Evolutionary conservation across 2,888 invertebrate genomes (phyloP).

Genomic region (Thumatha senex): DNA sequence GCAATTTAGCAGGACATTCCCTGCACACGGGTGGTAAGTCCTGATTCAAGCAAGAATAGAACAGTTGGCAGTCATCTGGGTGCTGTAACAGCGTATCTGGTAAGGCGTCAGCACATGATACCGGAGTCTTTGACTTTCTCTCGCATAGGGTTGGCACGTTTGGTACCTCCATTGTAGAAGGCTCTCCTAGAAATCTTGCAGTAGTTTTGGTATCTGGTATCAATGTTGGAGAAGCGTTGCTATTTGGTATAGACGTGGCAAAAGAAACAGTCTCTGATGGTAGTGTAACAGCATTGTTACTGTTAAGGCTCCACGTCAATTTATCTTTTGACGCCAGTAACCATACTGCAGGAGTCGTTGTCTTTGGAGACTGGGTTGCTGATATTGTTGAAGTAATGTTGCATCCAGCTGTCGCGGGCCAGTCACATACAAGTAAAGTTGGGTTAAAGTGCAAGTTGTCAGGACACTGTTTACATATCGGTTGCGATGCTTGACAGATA

Average conservation of each 20-base stretch:
- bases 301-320: not conserved
- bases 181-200: not conserved
- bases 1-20: slow-evolving; percentile 4
- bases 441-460: not conserved
- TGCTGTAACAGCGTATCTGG: not conserved
- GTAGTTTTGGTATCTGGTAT: not conserved
- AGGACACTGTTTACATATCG: not conserved
- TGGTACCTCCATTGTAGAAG: not conserved
- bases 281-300: not conserved
- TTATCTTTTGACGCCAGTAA: not conserved
- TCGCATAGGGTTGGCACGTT: not conserved
- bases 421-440: not conserved
- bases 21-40: slow-evolving; percentile 31
- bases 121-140: not conserved
- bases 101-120: not conserved
- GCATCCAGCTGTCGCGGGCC: not conserved
- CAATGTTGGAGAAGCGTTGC: not conserved
- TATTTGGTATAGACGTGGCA: not conserved
- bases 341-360: not conserved
- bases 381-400: not conserved
- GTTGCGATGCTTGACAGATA: not conserved
- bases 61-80: not conserved
- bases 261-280: no score
- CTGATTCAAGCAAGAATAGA: not conserved
- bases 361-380: not conserved